Conservation (phyloP, 2,113 vertebrate genomes). For the Atlantisia rogersi region DNA sequence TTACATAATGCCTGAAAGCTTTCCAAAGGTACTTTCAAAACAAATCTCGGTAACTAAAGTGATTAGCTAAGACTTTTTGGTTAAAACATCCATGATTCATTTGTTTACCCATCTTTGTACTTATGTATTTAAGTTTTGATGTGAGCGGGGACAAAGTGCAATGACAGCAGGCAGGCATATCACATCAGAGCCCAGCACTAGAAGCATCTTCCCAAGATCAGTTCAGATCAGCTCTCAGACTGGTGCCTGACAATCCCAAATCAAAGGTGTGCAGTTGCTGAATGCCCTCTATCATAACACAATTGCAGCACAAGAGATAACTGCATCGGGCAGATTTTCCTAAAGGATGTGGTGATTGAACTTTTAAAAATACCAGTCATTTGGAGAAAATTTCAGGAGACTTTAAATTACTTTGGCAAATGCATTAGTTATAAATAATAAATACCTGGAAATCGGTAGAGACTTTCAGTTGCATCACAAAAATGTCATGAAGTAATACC, state of each 20-base stretch:
- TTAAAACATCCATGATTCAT: background rate
- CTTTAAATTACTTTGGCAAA: slow-evolving; percentile 18
- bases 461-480: slow-evolving; percentile 43
- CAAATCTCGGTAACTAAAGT: background rate
- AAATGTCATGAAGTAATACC: slow-evolving; percentile 48
- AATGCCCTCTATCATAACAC: background rate
- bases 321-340: background rate
- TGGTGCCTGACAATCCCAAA: background rate
- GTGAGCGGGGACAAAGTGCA: background rate
- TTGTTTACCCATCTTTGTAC: background rate
- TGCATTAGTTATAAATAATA: slow-evolving; percentile 41
- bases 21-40: background rate
- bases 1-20: background rate
- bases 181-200: background rate
- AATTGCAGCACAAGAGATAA: background rate
- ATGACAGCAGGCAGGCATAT: background rate
- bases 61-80: background rate
- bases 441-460: background rate
- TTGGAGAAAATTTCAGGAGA: background rate
- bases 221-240: background rate
- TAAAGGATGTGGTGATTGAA: background rate
- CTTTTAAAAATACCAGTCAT: slow-evolving; percentile 29
- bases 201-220: background rate
- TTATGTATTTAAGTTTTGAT: background rate
- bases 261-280: background rate